phyloP scores from a whole-genome alignment of 2,113 vertebrate species.

The Nothoprocta pentlandii region DNA sequence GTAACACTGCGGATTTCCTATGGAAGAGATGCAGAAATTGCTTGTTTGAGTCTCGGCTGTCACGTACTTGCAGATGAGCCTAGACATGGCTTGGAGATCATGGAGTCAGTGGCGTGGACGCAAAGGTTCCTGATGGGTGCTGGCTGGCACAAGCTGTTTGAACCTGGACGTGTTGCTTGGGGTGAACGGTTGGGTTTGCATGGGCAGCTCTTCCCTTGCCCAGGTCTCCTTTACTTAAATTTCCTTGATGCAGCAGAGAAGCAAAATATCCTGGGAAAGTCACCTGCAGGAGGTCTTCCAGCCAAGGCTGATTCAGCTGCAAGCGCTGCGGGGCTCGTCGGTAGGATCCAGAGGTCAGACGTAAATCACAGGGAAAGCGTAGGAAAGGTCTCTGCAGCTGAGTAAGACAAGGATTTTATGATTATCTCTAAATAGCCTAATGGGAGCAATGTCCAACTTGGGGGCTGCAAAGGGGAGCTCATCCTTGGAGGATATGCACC shows the following conservation, averaged over 20 bases:
- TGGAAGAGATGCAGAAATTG: neutral
- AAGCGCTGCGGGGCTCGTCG: neutral
- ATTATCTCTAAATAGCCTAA: neutral
- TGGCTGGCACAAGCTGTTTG: neutral
- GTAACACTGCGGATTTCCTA: neutral
- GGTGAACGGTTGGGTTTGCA: neutral
- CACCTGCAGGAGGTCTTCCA: neutral
- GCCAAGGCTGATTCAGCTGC: neutral
- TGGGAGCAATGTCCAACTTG: neutral
- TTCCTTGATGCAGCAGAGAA: neutral
- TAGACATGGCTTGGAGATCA: neutral
- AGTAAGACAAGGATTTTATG: neutral
- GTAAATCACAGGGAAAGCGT: neutral
- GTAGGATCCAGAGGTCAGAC: neutral
- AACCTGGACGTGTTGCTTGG: neutral
- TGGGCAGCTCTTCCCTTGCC: neutral
- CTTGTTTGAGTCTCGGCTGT: neutral
- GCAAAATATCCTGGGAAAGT: neutral
- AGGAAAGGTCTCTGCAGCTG: neutral
- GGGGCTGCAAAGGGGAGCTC: neutral
- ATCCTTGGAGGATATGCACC: neutral
- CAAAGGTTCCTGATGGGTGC: neutral
- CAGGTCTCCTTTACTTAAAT: neutral
- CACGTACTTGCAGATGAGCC: neutral
- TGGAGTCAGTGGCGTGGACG: neutral